Evolutionary conservation across 2,888 invertebrate genomes (phyloP).

Genomic region (Leptinotarsa peninsularis): DNA sequence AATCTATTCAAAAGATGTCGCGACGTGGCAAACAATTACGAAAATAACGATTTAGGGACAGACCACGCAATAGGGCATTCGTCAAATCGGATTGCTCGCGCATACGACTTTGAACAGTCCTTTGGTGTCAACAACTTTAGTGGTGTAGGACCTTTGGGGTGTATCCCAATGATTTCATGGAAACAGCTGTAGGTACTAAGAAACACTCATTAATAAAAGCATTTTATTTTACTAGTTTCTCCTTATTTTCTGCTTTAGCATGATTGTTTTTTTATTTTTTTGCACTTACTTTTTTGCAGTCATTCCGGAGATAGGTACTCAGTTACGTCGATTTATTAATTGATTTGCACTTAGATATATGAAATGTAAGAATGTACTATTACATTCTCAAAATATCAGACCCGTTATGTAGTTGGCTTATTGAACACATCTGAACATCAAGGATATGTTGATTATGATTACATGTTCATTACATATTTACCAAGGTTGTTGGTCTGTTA

Average conservation of each 20-base stretch:
- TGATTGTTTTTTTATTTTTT: neutral
- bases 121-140: conserved; percentile 13
- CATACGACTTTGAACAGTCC: conserved; percentile 11
- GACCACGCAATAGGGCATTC: neutral
- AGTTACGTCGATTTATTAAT: neutral
- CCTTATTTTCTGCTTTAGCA: conserved; percentile 3
- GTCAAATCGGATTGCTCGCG: neutral
- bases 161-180: conserved; percentile 16
- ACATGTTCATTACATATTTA: neutral
- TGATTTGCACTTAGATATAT: neutral
- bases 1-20: neutral
- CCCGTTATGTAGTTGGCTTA: neutral
- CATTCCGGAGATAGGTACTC: neutral
- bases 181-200: conserved; percentile 2
- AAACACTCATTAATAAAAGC: neutral
- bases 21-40: neutral
- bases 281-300: neutral
- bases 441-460: neutral
- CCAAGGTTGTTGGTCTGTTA: neutral
- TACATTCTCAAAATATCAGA: too few relatives aligned
- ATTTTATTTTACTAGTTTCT: conserved; percentile 1
- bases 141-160: conserved; percentile 14
- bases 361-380: neutral
- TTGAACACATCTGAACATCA: neutral
- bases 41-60: neutral